These are phyloP conservation scores for Cochlearius cochlearius DNA, from an alignment of 2,113 vertebrate genomes.

Conservation along the genomic window DNA sequence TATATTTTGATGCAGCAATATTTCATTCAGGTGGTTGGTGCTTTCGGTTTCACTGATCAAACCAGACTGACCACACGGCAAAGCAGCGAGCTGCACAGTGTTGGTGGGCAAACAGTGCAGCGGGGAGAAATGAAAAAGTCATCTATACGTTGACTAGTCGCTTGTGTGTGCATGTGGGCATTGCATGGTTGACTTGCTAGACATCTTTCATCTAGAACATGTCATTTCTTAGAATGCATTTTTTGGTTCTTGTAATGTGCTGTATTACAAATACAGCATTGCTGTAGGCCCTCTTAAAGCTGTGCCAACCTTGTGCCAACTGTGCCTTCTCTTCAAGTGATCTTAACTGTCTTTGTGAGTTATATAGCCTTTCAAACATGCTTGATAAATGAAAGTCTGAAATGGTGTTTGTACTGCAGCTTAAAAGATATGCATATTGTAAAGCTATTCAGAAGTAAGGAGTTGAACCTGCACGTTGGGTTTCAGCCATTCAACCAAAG, in stretches of 20 bases:
- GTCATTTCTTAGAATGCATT: neutral
- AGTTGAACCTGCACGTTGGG: slow-evolving; percentile 24
- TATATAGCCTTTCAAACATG: slow-evolving; percentile 12
- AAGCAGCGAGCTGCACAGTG: neutral
- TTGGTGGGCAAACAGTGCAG: neutral
- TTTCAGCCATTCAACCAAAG: slow-evolving; percentile 62
- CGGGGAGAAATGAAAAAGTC: neutral
- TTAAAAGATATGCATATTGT: slow-evolving; percentile 57
- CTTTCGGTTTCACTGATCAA: neutral
- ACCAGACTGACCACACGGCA: neutral
- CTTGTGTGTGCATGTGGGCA: neutral
- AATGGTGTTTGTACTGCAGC: slow-evolving; percentile 35
- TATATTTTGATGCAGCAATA: neutral
- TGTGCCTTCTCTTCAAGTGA: slow-evolving; percentile 29
- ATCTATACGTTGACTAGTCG: neutral
- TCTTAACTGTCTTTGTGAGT: slow-evolving; percentile 43
- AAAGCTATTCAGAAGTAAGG: slow-evolving; percentile 41
- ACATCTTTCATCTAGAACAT: neutral
- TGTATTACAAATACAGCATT: neutral
- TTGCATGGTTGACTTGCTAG: neutral
- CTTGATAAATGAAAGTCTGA: slow-evolving; percentile 60
- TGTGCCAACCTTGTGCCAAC: slow-evolving; percentile 16
- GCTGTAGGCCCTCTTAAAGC: neutral
- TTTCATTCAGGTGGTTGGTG: neutral
- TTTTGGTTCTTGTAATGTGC: neutral